These are phyloP conservation scores for Montipora cactus DNA, from an alignment of 64 coral and sea anemone genomes.

Conservation along the genomic window DNA sequence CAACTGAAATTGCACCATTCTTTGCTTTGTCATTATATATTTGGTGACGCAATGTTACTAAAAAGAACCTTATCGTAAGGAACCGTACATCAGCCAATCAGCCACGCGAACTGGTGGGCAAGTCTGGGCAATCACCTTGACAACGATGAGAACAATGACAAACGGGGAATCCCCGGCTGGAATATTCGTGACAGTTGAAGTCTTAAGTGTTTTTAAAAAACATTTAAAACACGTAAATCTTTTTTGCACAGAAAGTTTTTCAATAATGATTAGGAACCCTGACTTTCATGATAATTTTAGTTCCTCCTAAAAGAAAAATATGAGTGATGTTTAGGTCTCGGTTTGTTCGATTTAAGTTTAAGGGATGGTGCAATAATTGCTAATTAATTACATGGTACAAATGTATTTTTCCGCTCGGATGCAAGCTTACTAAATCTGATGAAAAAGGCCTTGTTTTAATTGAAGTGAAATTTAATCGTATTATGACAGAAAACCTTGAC, in stretches of 20 bases:
- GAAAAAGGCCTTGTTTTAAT: neutral
- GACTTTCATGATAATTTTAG: neutral
- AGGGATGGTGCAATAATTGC: neutral
- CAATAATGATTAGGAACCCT: neutral
- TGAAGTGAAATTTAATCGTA: neutral
- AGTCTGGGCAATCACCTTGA: constrained; percentile 56
- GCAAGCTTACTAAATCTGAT: neutral
- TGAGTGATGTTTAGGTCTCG: neutral
- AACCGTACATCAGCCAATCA: constrained; percentile 49
- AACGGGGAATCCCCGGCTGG: constrained; percentile 75
- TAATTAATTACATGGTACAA: neutral
- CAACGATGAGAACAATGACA: constrained; percentile 33
- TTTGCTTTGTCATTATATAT: constrained; percentile 28
- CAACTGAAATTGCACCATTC: constrained; percentile 69
- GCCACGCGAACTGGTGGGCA: constrained; percentile 6
- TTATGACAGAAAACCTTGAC: neutral
- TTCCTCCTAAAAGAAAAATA: neutral
- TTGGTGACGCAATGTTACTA: constrained; percentile 67
- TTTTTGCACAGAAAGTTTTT: neutral
- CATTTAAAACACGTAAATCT: neutral
- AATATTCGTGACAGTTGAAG: neutral
- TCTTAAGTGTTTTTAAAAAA: neutral
- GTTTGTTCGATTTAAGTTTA: neutral
- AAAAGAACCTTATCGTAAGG: constrained; percentile 41
- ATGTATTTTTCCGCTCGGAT: neutral